These are phyloP conservation scores for Polypedilum pembai DNA, from an alignment of 1,140 invertebrate species.

Conservation along the genomic window DNA sequence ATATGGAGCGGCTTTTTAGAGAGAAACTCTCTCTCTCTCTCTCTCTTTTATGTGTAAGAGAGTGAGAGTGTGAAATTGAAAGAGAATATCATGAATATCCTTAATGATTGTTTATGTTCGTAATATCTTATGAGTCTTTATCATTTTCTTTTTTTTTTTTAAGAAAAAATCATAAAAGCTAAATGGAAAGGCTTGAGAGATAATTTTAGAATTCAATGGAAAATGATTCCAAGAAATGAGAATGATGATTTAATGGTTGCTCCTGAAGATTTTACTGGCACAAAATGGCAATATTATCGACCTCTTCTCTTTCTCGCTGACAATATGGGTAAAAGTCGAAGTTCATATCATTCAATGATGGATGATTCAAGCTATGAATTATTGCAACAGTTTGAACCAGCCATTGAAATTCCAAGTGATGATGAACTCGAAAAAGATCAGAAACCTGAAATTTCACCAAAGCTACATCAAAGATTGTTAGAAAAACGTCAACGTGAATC, in stretches of 20 bases:
- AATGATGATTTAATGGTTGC: constrained; percentile 41
- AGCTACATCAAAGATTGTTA: constrained; percentile 32
- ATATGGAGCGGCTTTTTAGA: not conserved
- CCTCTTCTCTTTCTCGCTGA: constrained; percentile 41
- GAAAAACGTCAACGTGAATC: constrained; percentile 35
- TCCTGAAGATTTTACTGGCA: constrained; percentile 39
- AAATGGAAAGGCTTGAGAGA: constrained; percentile 44
- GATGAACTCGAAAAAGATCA: constrained; percentile 36
- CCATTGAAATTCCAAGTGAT: constrained; percentile 27
- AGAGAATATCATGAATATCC: not conserved
- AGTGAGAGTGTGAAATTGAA: not conserved
- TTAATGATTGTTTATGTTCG: not conserved
- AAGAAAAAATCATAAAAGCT: constrained; percentile 36
- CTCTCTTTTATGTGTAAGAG: not conserved
- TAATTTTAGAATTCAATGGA: constrained; percentile 43
- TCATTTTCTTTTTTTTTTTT: constrained; percentile 24
- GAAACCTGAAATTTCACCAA: constrained; percentile 40
- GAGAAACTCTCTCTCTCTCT: not conserved
- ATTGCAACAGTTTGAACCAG: constrained; percentile 7
- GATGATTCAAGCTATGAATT: constrained; percentile 4
- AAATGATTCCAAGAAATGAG: constrained; percentile 41
- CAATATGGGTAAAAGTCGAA: constrained; percentile 30
- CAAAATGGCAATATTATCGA: constrained; percentile 43
- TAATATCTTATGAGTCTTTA: not conserved
- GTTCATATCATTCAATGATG: not conserved